These are phyloP conservation scores for Alcedo atthis DNA, from an alignment of 2,797 vertebrate genomes.

Conservation along the genomic window DNA sequence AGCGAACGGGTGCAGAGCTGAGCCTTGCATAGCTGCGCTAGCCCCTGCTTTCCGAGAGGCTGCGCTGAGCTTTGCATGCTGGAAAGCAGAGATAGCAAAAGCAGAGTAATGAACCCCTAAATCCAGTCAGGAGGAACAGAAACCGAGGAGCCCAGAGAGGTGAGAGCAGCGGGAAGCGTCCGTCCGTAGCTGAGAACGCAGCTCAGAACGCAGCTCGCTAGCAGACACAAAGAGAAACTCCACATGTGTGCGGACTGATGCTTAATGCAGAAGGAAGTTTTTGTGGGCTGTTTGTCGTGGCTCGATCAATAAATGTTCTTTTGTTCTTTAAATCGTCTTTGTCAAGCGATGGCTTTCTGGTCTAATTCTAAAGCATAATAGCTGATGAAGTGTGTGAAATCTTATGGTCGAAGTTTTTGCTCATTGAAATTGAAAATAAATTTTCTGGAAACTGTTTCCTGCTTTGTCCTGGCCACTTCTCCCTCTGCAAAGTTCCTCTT, in stretches of 20 bases:
- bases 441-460: neutral
- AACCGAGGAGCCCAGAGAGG: neutral
- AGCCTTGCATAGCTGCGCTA: accelerated
- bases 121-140: accelerated
- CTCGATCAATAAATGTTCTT: accelerated
- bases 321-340: accelerated
- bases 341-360: neutral
- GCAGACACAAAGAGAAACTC: conserved; percentile 1
- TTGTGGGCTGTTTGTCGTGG: accelerated
- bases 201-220: too few relatives aligned
- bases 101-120: accelerated
- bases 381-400: accelerated
- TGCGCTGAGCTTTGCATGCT: neutral
- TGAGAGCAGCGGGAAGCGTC: neutral
- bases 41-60: neutral
- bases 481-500: neutral
- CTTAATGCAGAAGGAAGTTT: neutral
- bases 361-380: accelerated
- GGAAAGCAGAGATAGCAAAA: accelerated
- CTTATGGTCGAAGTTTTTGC: neutral
- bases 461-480: neutral
- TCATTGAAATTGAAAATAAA: accelerated
- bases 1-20: neutral
- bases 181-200: neutral
- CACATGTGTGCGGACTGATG: neutral